Base-by-base conservation (phyloP, 2,113 vertebrate species). In the Oncorhynchus clarkii region DNA sequence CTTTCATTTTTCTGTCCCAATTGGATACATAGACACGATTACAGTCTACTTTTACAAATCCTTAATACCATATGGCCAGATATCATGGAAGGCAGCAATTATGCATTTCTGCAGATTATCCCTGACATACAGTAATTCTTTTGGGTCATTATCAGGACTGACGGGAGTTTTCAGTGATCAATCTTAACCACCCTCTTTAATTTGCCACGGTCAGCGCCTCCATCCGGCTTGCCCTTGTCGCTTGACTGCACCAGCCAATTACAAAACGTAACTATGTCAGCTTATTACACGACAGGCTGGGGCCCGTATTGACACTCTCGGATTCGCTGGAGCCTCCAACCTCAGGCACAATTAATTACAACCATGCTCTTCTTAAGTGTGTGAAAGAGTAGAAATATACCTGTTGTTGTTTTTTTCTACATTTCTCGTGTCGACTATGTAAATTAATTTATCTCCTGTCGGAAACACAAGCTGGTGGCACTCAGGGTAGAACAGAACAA, bases 121-220 rank as follows among this genome's bases (percentile, higher is more conserved):
- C 67, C 74, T 71, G 80, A 13, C 59, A 71, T 72, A 72, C 67
- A 74, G 31, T 90, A 87, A 89, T 88, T 83, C 88, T 86, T 81
- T 80, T 72, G 73, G 80, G 79, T 81, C 87, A 88, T 88, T 84
- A 86, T 78, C 74, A 89, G 71, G 72, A 71, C 45, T 48, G 60
- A 20, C 29, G 68, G 68, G 62, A 60, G 68, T 86, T 90, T 85
- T 89, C 74, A 31, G 84, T 89, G 87, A 92, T 92, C 90, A 92
- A 90, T 92, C 90, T 92, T 90, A 81, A 91, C 88, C 87, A 87
- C 89, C 82, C 85, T 87, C 87, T 89, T 88, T 88, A 88, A 92
- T 93, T 91, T 89, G 87, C 80, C 82, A 89, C 83, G 88, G 90
- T 92, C 91, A 92, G 76, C 72, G 86, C 86, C 76, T 89, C 87